Conservation (phyloP, 64 coral and sea anemone genomes). For the Porites lutea region DNA sequence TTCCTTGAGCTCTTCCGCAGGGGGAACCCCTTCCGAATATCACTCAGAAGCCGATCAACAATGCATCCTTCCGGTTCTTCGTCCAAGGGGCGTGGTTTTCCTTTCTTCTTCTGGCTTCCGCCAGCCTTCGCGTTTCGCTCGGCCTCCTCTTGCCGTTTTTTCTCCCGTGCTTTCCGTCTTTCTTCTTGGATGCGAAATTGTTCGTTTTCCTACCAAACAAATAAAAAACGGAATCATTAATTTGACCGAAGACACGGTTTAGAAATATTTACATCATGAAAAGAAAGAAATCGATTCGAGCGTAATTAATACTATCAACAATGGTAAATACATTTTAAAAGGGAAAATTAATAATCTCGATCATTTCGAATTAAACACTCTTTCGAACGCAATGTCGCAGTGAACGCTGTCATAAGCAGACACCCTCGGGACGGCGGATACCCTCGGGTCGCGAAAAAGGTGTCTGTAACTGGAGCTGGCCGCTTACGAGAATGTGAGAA, state of each 20-base stretch:
- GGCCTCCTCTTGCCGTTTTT: constrained; percentile 81
- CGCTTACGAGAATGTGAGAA: no score
- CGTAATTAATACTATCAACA: no score
- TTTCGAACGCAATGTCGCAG: no score
- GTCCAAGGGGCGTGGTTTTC: constrained; percentile 19
- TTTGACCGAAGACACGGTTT: background rate
- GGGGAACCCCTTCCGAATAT: constrained; percentile 85
- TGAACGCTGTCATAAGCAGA: no score
- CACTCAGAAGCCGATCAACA: constrained; percentile 78
- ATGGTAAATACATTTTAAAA: no score
- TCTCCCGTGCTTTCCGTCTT: constrained; percentile 77
- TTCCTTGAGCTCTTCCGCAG: constrained; percentile 51
- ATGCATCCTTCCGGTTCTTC: constrained; percentile 86
- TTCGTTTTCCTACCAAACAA: constrained; percentile 74
- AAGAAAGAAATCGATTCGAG: no score
- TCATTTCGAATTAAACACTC: no score
- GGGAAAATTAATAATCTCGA: no score
- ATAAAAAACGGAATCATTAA: background rate
- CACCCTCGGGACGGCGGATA: no score
- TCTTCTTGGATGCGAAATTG: constrained; percentile 97
- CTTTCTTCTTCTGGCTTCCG: constrained; percentile 41
- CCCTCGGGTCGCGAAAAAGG: no score
- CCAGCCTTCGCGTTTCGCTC: constrained; percentile 62
- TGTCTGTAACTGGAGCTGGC: no score
- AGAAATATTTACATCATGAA: no score